Evolutionary conservation across 1,140 invertebrate genomes (phyloP), one percentile per base, ranked within the genome.

Genomic region (Drosophila truncata): DNA sequence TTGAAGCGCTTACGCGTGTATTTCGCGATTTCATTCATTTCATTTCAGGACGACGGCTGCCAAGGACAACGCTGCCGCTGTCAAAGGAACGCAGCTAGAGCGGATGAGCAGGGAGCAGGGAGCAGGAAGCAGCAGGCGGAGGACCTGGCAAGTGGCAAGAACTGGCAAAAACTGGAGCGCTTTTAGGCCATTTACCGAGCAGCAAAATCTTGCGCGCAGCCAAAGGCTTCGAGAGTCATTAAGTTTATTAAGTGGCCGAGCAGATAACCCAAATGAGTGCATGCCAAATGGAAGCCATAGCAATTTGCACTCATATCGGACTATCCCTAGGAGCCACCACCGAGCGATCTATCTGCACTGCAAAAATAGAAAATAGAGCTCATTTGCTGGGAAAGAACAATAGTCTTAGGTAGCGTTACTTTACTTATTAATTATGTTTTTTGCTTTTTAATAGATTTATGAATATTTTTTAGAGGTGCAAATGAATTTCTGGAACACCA

Each of bases 181-280:
- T 84, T 84, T 84, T 84, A 77, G 83, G 65, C 80, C 46, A 71
- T 75, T 79, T 73, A 47, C 52, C 52, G 33, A 63, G 67, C 70
- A 46, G 70, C 55, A 66, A 76, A 75, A 66, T 65, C 62, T 58
- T 76, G 73, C 62, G 52, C 72, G 52, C 72, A 72, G 46, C 60
- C 74, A 70, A 77, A 60, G 63, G 82, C 62, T 80, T 85, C 72
- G 67, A 84, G 75, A 87, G 83, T 87, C 83, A 87, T 86, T 86
- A 87, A 83, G 83, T 82, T 87, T 86, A 87, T 86, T 86, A 86
- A 86, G 83, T 87, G 82, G 78, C 44, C 58, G 63, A 71, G 80
- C 75, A 86, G 83, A 86, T 86, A 86, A 87, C 67, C 83, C 71
- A 82, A 86, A 87, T 86, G 76, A 86, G 80, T 86, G 82, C 82